Evolutionary conservation across 2,888 invertebrate genomes (phyloP), one percentile per base, ranked within the genome.

Genomic region (Chironomus tentans): DNA sequence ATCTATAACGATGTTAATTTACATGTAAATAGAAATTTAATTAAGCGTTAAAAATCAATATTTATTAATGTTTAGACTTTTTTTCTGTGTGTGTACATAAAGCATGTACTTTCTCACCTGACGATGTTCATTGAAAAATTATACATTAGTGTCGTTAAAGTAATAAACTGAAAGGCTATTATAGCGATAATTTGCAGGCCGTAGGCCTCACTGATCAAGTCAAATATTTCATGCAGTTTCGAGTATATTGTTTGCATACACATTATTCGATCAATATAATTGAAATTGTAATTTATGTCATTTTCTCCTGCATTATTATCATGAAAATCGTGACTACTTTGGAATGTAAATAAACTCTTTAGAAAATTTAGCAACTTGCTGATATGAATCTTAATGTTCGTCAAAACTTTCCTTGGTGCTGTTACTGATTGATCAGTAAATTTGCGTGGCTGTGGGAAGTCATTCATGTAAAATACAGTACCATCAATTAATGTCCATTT

Each of bases 101-200:
- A 38, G 10, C 38, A 38, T 38, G 38, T 38, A 38, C 13, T 22
- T 72, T 38, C 72, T 24, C 48, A 74, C 74, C 74, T 74, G 10
- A 74, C 46, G 12, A 68, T 21, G 46, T 74, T 74, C 74, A 74
- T 74, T n/a, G 48, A 15, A 10, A 21, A 65, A 24, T 74, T 12
- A 65, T 73, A 73, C 73, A 74, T n/a, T 12, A 74, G 46, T 15
- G 74, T 74, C 13, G 74, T 74, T 4, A 74, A 2, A 6, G 65
- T 74, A 22, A 74, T 50, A 68, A 74, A 74, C 48, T 74, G 74
- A n/a, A 68, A 48, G 13, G 65, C 21, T 12, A 73, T 65, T 13
- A 73, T 73, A 3, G 47, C 38, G 22, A 74, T 74, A 61, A 68
- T 74, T 68, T 74, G 74, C 18, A 74, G 48, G 21, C 74, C 74